phyloP scores from a whole-genome alignment of 2,113 vertebrate species.

The Onychostoma macrolepis region DNA sequence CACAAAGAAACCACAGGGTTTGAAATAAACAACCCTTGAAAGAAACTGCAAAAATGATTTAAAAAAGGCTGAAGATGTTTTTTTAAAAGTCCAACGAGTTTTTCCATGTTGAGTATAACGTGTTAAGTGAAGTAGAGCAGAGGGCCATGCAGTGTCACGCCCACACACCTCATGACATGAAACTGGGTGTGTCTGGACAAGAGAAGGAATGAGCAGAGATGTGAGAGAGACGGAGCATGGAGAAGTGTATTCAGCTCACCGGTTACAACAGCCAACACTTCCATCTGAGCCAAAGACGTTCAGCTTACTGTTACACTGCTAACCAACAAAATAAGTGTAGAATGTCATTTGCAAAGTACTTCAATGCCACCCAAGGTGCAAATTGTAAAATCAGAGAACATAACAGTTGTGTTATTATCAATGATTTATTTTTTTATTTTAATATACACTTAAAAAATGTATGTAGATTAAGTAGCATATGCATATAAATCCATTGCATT shows the following conservation, averaged over 20 bases:
- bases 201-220: slow-evolving; percentile 13
- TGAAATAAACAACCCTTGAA: background rate
- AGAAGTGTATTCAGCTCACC: slow-evolving; percentile 9
- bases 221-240: background rate
- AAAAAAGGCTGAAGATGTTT: background rate
- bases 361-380: background rate
- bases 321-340: background rate
- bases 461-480: too few relatives aligned
- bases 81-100: background rate
- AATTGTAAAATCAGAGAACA: too few relatives aligned
- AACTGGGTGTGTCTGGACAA: slow-evolving; percentile 26
- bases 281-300: background rate
- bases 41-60: background rate
- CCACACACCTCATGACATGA: slow-evolving; percentile 33
- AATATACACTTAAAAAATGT: too few relatives aligned
- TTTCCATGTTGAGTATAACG: background rate
- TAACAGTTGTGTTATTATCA: too few relatives aligned
- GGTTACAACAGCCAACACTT: background rate
- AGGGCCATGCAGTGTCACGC: background rate
- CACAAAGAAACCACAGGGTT: too few relatives aligned
- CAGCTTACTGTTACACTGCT: slow-evolving; percentile 17
- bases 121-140: background rate
- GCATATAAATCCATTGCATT: too few relatives aligned
- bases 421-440: too few relatives aligned
- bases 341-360: background rate